Percentiles rank a stretch among this genome's conserved stretches.
phyloP scores from a whole-genome alignment of 2,888 invertebrate species.

The Gisinianus flammeolus region DNA sequence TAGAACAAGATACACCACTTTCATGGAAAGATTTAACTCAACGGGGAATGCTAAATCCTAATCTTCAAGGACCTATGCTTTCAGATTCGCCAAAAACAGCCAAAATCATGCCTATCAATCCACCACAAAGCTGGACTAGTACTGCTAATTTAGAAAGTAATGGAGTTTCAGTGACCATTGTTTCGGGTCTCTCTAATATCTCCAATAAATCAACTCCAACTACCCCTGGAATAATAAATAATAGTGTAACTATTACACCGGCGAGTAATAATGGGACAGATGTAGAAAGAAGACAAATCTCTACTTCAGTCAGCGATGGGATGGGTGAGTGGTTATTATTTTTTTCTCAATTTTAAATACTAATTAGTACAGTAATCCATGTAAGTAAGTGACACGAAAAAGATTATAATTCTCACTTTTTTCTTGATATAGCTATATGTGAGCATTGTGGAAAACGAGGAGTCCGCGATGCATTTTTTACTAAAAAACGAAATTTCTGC shows the following conservation, averaged over 20 bases:
- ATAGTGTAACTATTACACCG: conserved; percentile 20
- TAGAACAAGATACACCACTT: not conserved
- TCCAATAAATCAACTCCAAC: not conserved
- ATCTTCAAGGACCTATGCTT: conserved; percentile 33
- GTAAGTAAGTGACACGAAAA: too few relatives aligned
- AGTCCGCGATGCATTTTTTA: conserved; percentile 85
- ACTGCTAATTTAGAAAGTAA: conserved; percentile 42
- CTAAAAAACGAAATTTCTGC: conserved; percentile 80
- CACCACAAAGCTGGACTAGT: conserved; percentile 28
- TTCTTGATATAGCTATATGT: conserved; percentile 71
- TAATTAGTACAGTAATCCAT: too few relatives aligned
- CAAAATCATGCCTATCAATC: conserved; percentile 28
- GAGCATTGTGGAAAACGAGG: conserved; percentile 84
- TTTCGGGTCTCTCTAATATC: conserved; percentile 7
- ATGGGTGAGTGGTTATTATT: too few relatives aligned
- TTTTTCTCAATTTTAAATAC: too few relatives aligned
- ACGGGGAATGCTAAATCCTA: conserved; percentile 30
- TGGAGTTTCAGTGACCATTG: conserved; percentile 45
- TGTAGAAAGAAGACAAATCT: conserved; percentile 5
- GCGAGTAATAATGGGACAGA: conserved; percentile 16
- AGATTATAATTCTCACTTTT: too few relatives aligned
- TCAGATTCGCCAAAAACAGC: conserved; percentile 33
- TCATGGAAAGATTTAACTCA: conserved; percentile 28
- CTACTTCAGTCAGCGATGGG: not conserved
- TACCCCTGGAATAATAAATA: conserved; percentile 5